A percentile compares a stretch with the other conserved stretches of the same genome.
Conservation (phyloP, 2,888 invertebrate genomes). For the Macaria notata region DNA sequence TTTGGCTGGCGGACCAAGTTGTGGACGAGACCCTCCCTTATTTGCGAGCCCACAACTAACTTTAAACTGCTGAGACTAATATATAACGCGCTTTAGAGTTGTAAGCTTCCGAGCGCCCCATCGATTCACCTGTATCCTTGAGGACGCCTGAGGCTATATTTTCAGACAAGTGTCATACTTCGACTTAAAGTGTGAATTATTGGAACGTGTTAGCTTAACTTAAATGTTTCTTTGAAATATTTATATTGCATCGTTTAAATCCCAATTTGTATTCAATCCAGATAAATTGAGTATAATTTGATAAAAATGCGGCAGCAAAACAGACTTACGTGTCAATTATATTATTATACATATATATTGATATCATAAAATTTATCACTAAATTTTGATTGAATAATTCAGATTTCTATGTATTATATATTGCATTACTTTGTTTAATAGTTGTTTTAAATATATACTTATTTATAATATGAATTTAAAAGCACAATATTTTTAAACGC, state of each 20-base stretch:
- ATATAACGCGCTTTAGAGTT: conserved; percentile 63
- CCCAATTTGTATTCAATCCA: not conserved
- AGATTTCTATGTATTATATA: no score
- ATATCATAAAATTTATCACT: no score
- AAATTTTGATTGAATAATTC: no score
- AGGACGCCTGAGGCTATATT: conserved; percentile 43
- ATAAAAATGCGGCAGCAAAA: no score
- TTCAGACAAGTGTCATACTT: conserved; percentile 40
- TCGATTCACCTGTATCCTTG: conserved; percentile 53
- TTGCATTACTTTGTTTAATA: no score
- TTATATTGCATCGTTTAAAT: conserved; percentile 11
- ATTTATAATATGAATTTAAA: no score
- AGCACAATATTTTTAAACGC: no score
- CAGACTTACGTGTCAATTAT: no score
- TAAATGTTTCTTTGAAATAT: conserved; percentile 20
- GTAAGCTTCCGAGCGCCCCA: conserved; percentile 52
- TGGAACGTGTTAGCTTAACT: conserved; percentile 28
- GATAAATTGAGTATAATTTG: no score
- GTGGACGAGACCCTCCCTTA: conserved; percentile 63
- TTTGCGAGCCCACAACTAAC: conserved; percentile 69
- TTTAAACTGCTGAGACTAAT: conserved; percentile 70
- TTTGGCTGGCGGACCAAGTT: conserved; percentile 68
- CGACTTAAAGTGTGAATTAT: conserved; percentile 38
- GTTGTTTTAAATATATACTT: no score
- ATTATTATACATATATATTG: no score